Base-by-base conservation (phyloP, 2,888 invertebrate genomes). In the Cephus spinipes region DNA sequence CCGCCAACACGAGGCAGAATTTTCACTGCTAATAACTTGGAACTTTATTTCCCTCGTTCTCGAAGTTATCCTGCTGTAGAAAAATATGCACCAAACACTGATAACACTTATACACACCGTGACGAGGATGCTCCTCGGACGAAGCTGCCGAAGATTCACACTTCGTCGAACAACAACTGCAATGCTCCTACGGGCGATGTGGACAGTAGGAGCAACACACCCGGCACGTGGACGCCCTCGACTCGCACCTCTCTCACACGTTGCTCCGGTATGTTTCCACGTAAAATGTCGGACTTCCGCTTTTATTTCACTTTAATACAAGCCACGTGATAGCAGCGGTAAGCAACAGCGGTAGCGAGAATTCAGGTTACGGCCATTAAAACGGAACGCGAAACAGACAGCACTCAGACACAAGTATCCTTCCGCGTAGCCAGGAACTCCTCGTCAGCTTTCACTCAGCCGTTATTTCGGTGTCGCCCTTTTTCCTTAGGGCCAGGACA, bases 281-380 rank as follows among this genome's bases (percentile, higher is more conserved):
- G 55, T 83, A 80, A 84, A 83, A 83, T 82, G 83, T 82, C 81
- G 81, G 83, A 84, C 82, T 82, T 81, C 81, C 84, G 83, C 76
- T 80, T 76, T 79, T 69, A 77, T 69, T 80, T 76, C 79, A 81
- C 77, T 68, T 40, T 78, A 82, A 55, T 55, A 55, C 23, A 55
- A 55, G 55, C 23, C 55, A 55, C 55, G 55, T 55, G 55, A 55
- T 55, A 55, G 55, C 55, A 55, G 55, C 55, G 23, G 55, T 55
- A 55, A 55, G 55, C 55, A 55, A 55, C 55, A 31, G 12, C 71
- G 71, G 71, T 6, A 71, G 32, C 71, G 71, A 71, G 71, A 71
- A 71, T 71, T 71, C 71, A 71, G 71, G 71, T 71, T 71, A 71
- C 32, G 71, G 71, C 71, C 71, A 71, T 71, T 71, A 71, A 71